A percentile compares a stretch with the other conserved stretches of the same genome.
Evolutionary conservation across 2,888 invertebrate genomes (phyloP).

Genomic region (Nycteola revayana): DNA sequence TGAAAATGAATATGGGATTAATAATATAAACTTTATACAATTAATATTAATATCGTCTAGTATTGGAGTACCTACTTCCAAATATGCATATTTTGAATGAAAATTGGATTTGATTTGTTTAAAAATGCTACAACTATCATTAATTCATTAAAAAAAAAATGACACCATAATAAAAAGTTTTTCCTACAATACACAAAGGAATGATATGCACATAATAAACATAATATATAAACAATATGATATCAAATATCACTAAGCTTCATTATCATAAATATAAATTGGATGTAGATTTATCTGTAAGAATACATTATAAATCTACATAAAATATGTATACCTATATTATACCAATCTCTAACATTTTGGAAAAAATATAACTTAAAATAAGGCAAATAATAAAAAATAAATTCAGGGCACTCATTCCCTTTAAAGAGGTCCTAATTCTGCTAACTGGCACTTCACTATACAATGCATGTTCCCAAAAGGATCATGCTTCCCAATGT

Average conservation of each 20-base stretch:
- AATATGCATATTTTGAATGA: no score
- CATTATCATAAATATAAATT: conserved; percentile 21
- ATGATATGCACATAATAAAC: conserved; percentile 32
- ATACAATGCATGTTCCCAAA: no score
- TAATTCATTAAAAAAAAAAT: no score
- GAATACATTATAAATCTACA: conserved; percentile 17
- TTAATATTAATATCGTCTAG: no score
- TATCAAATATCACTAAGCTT: conserved; percentile 15
- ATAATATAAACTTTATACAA: no score
- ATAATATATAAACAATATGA: background rate
- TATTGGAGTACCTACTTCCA: no score
- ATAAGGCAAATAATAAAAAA: conserved; percentile 27
- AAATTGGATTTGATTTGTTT: no score
- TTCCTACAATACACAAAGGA: conserved; percentile 19
- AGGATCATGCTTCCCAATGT: background rate
- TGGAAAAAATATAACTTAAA: conserved; percentile 14
- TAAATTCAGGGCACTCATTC: conserved; percentile 38
- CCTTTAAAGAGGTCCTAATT: conserved; percentile 42
- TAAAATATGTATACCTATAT: conserved; percentile 12
- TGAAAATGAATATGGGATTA: no score
- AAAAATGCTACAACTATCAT: no score
- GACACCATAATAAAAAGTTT: conserved; percentile 20
- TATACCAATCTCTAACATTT: conserved; percentile 11
- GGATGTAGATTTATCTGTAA: conserved; percentile 25
- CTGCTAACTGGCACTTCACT: conserved; percentile 9